Evolutionary conservation across 2,888 invertebrate species (phyloP).

Genomic region (Portevinia maculata): DNA sequence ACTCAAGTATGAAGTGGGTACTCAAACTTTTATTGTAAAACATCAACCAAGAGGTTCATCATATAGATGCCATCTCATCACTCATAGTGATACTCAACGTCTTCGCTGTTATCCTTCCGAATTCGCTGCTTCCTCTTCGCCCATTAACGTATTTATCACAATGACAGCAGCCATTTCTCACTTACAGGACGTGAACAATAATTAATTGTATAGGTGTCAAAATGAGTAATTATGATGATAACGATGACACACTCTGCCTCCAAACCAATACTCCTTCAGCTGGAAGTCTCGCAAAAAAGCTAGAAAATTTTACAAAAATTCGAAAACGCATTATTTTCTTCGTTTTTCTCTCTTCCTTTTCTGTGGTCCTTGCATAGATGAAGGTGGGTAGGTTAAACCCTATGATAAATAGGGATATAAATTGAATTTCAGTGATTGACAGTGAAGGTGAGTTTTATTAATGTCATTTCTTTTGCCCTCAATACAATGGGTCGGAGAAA

Average conservation of each 20-base stretch:
- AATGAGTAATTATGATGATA: conserved; percentile 15
- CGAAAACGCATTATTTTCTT: conserved; percentile 6
- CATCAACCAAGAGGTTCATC: too few species aligned
- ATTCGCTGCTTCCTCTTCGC: neutral
- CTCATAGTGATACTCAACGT: neutral
- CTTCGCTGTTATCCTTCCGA: neutral
- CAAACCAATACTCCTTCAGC: neutral
- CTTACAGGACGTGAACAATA: conserved; percentile 9
- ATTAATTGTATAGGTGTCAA: conserved; percentile 11
- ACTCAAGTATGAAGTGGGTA: too few species aligned
- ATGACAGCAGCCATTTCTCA: conserved; percentile 18
- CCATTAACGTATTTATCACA: conserved; percentile 1
- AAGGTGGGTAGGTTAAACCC: neutral
- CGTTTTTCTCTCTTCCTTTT: neutral
- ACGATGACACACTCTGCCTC: neutral
- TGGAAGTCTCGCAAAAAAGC: neutral
- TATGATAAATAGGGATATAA: neutral
- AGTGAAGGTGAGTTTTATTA: conserved; percentile 1
- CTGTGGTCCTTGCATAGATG: neutral
- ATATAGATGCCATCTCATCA: too few species aligned
- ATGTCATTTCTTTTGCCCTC: neutral
- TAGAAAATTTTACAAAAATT: conserved; percentile 6
- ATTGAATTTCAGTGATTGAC: conserved; percentile 24
- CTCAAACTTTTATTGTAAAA: too few species aligned
- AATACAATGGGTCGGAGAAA: neutral